Conservation (phyloP, 2,888 invertebrate species). For the Eueremaeus valkanovi region DNA sequence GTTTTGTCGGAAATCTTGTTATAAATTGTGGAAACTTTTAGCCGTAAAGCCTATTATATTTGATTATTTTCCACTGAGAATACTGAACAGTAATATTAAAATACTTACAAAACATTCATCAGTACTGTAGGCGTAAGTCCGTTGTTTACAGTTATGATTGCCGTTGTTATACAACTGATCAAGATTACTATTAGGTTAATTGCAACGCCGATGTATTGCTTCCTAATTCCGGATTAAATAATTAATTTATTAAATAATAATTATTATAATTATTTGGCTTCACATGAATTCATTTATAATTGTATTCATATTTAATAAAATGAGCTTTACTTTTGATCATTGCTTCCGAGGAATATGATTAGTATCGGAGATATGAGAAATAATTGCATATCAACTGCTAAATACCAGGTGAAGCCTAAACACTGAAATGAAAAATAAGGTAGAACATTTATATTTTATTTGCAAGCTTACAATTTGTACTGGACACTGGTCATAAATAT, state of each 20-base stretch:
- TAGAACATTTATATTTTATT: too few species aligned
- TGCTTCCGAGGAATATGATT: conserved; percentile 6
- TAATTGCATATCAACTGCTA: conserved; percentile 40
- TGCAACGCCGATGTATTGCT: conserved; percentile 24
- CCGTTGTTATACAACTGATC: conserved; percentile 26
- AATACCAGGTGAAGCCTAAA: conserved; percentile 35
- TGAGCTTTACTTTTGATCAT: neutral
- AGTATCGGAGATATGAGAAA: conserved; percentile 37
- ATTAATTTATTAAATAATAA: conserved; percentile 15
- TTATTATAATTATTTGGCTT: conserved; percentile 1
- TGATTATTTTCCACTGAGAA: too few species aligned
- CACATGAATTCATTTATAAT: neutral
- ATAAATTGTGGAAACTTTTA: too few species aligned
- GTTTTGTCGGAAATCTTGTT: too few species aligned
- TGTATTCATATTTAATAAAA: neutral
- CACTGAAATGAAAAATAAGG: conserved; percentile 20
- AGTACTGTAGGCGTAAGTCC: conserved; percentile 38
- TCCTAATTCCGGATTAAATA: neutral
- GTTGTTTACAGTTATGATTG: conserved; percentile 13
- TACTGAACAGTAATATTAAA: too few species aligned
- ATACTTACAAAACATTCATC: conserved; percentile 36
- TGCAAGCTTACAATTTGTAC: too few species aligned
- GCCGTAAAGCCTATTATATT: too few species aligned
- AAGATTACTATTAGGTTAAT: conserved; percentile 21
- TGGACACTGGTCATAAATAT: too few species aligned